Evolutionary conservation across 2,888 invertebrate species (phyloP).

Genomic region (Amphimallon solstitiale): DNA sequence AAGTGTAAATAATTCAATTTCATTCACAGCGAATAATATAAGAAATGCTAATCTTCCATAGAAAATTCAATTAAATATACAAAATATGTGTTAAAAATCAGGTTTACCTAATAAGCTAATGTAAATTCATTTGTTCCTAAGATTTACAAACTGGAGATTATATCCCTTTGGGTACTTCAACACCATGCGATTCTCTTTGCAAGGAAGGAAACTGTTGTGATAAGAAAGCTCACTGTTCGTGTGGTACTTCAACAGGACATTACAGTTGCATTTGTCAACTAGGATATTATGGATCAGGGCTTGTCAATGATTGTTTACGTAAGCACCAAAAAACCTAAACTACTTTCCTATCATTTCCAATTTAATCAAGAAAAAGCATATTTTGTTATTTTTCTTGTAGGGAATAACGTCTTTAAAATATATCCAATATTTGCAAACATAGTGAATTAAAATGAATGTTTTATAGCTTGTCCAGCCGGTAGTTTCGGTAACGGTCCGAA

Average conservation of each 20-base stretch:
- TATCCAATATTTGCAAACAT: no score
- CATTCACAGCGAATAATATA: no score
- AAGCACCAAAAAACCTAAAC: slow-evolving; percentile 49
- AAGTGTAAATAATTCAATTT: no score
- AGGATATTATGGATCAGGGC: slow-evolving; percentile 74
- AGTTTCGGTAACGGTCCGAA: slow-evolving; percentile 71
- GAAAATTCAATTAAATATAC: no score
- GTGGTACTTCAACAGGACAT: slow-evolving; percentile 75
- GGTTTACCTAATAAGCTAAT: no score
- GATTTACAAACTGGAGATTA: slow-evolving; percentile 73
- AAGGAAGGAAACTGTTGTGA: slow-evolving; percentile 68
- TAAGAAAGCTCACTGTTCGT: slow-evolving; percentile 69
- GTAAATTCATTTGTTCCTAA: slow-evolving; percentile 54
- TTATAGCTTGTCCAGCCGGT: slow-evolving; percentile 72
- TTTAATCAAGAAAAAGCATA: not conserved
- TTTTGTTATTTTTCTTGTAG: not conserved
- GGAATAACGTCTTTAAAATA: not conserved
- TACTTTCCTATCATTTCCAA: not conserved
- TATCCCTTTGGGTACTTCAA: slow-evolving; percentile 63
- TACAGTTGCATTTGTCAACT: slow-evolving; percentile 74
- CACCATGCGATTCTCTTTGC: slow-evolving; percentile 69
- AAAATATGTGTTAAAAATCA: no score
- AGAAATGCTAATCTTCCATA: no score
- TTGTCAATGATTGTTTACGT: slow-evolving; percentile 70
- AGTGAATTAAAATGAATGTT: not conserved